Percentiles rank a stretch among this genome's conserved stretches.
These are phyloP conservation scores for crab-eating macaque (Macaca fascicularis) DNA, from an alignment of 2,113 vertebrate species.

Conservation along the genomic window DNA sequence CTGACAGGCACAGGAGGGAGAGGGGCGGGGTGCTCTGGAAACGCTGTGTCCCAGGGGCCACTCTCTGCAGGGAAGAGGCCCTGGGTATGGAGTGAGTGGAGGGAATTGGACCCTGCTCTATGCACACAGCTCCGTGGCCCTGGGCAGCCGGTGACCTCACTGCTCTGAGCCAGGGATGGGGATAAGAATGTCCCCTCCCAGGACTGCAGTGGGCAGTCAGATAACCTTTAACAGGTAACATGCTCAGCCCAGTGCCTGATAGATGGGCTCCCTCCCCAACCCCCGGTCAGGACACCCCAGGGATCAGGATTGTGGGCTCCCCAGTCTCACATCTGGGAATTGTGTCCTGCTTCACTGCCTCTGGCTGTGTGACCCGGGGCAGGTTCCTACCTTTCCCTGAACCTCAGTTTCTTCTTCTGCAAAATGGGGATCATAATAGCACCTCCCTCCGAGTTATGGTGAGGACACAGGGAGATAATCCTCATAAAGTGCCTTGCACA, in stretches of 20 bases:
- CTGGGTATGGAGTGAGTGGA: fast-evolving
- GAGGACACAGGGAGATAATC: not conserved
- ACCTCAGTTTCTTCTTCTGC: not conserved
- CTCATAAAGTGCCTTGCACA: not conserved
- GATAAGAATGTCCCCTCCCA: not conserved
- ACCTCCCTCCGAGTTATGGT: not conserved
- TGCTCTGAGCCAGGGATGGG: not conserved
- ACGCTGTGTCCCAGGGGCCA: fast-evolving
- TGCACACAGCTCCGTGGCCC: fast-evolving
- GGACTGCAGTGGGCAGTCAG: not conserved
- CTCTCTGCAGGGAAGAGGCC: fast-evolving
- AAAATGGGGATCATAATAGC: not conserved
- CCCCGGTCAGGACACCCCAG: not conserved
- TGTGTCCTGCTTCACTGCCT: not conserved
- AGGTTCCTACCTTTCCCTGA: not conserved
- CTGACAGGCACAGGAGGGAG: not conserved
- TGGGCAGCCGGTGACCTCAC: fast-evolving
- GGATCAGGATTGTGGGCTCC: not conserved
- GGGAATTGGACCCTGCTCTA: not conserved
- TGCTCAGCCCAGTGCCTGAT: not conserved
- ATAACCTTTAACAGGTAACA: fast-evolving
- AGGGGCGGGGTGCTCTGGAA: fast-evolving
- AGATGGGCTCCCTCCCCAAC: not conserved
- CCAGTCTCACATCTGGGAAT: not conserved
- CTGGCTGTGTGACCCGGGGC: not conserved